Percentiles rank a stretch among this genome's conserved stretches.
Conservation (phyloP, 2,113 vertebrate genomes). For the Melanerpes aurifrons region DNA sequence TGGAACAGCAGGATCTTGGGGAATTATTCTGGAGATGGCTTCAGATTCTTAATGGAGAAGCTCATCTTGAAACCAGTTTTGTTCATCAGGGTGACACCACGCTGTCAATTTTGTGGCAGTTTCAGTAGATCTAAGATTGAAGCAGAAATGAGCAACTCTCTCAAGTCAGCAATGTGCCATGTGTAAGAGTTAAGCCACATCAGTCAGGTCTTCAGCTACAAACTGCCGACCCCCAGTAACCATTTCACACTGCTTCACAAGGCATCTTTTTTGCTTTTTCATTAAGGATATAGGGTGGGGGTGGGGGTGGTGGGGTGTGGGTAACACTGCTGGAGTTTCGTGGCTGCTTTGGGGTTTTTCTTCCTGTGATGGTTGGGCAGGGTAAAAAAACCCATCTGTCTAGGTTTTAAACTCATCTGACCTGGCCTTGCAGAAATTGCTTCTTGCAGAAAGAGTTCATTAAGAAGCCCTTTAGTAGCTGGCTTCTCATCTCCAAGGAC, state of each 20-base stretch:
- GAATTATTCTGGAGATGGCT: neutral
- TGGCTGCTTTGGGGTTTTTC: neutral
- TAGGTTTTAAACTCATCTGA: neutral
- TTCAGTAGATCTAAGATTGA: neutral
- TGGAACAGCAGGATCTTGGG: neutral
- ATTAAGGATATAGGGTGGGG: neutral
- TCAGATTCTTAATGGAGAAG: neutral
- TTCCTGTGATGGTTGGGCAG: rapidly evolving
- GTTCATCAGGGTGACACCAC: neutral
- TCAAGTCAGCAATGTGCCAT: neutral
- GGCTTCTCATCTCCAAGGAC: neutral
- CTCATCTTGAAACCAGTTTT: neutral
- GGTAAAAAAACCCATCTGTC: neutral
- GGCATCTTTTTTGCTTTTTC: neutral
- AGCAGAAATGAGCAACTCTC: neutral
- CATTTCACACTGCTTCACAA: neutral
- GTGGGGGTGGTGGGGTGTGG: too few species aligned
- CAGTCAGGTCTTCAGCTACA: neutral
- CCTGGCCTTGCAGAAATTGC: neutral
- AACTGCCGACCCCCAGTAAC: neutral
- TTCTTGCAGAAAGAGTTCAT: neutral
- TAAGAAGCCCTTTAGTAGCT: slow-evolving; percentile 22
- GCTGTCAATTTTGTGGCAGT: neutral
- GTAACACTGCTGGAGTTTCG: neutral
- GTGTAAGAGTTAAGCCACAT: neutral